These are phyloP conservation scores for Amphipoea lucens DNA, from an alignment of 2,888 invertebrate species.

Conservation along the genomic window DNA sequence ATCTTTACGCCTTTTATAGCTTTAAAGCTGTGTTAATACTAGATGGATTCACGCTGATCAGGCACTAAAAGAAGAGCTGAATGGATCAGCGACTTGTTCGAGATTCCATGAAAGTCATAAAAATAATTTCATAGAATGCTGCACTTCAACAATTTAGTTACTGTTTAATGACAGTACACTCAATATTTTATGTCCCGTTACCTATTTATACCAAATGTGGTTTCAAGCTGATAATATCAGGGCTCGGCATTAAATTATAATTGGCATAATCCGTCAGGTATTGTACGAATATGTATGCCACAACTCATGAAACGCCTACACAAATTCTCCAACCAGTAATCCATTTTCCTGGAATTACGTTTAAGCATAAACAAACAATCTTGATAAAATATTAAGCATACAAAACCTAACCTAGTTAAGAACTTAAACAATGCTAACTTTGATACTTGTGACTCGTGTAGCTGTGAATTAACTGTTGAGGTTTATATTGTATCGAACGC, in stretches of 20 bases:
- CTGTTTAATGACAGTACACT: not conserved
- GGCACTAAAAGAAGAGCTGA: conserved; percentile 12
- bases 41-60: conserved; percentile 18
- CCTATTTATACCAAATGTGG: conserved; percentile 22
- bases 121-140: not conserved
- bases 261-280: conserved; percentile 39
- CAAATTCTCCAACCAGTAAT: conserved; percentile 33
- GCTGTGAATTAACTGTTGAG: conserved; percentile 53
- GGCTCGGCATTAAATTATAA: conserved; percentile 35
- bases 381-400: conserved; percentile 44
- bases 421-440: conserved; percentile 51
- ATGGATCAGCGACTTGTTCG: conserved; percentile 12
- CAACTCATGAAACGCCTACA: conserved; percentile 40
- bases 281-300: conserved; percentile 36
- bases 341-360: conserved; percentile 38
- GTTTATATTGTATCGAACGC: conserved; percentile 74
- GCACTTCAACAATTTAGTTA: not conserved
- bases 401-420: conserved; percentile 53
- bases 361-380: conserved; percentile 40
- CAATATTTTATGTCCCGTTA: conserved; percentile 10
- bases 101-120: conserved; percentile 10
- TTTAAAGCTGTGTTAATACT: conserved; percentile 24
- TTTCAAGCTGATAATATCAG: conserved; percentile 21
- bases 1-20: conserved; percentile 25
- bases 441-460: conserved; percentile 56